Conservation (phyloP, 2,113 vertebrate genomes). For the Chiloscyllium plagiosum region DNA sequence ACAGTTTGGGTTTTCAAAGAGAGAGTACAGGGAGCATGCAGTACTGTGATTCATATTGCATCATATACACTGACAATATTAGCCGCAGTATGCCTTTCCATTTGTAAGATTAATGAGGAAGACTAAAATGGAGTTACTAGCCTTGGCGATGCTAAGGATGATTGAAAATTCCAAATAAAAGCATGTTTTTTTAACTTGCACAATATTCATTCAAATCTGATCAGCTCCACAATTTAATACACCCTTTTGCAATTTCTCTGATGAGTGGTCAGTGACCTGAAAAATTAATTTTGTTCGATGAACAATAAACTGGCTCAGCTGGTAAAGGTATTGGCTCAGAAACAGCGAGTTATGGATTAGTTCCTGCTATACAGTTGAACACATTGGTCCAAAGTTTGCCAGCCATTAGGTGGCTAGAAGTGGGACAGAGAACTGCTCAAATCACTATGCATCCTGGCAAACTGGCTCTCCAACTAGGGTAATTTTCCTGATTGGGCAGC, state of each 20-base stretch:
- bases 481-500: too few relatives aligned
- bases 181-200: not conserved
- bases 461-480: too few relatives aligned
- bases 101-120: not conserved
- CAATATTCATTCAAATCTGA: not conserved
- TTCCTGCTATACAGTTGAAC: not conserved
- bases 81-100: not conserved
- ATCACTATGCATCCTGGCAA: too few relatives aligned
- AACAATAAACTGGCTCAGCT: not conserved
- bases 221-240: not conserved
- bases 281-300: not conserved
- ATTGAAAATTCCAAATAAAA: not conserved
- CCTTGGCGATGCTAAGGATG: not conserved
- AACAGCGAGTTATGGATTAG: not conserved
- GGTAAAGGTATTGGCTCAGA: not conserved
- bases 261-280: not conserved
- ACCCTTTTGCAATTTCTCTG: not conserved
- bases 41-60: not conserved
- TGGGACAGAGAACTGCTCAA: too few relatives aligned
- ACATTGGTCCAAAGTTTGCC: not conserved
- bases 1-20: not conserved
- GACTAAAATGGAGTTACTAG: not conserved
- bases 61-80: not conserved
- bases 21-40: not conserved
- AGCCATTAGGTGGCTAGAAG: not conserved